Conservation (phyloP, 1,140 invertebrate species). For the Drosophila eugracilis region DNA sequence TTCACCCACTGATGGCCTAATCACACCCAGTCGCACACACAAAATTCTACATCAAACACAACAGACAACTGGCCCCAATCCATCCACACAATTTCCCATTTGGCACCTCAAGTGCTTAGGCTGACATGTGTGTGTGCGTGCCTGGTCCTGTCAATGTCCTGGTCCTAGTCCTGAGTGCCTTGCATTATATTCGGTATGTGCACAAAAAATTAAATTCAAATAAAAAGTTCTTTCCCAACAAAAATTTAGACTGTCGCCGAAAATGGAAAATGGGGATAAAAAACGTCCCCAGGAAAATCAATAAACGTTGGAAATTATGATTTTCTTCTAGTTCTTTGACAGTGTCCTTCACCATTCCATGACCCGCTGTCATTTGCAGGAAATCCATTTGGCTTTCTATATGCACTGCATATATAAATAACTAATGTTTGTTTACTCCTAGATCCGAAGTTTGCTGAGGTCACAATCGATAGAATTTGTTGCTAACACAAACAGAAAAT, state of each 20-base stretch:
- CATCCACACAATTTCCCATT: constrained; percentile 32
- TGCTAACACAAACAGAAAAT: constrained; percentile 13
- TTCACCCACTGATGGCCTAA: constrained; percentile 51
- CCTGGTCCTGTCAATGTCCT: constrained; percentile 30
- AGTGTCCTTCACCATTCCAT: constrained; percentile 36
- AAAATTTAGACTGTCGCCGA: constrained; percentile 28
- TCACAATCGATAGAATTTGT: constrained; percentile 41
- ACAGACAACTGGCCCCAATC: constrained; percentile 37
- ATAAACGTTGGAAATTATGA: constrained; percentile 42
- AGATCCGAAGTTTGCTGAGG: constrained; percentile 26
- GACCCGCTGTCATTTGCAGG: constrained; percentile 42
- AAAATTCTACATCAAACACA: constrained; percentile 71
- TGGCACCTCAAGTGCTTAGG: constrained; percentile 77
- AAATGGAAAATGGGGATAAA: constrained; percentile 1
- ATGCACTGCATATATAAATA: constrained; percentile 30
- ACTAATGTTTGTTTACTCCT: constrained; percentile 38
- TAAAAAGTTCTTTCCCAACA: constrained; percentile 29
- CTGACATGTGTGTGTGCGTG: constrained; percentile 46
- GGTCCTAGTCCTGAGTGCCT: constrained; percentile 18
- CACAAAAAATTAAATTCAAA: constrained; percentile 52
- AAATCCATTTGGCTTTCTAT: constrained; percentile 46
- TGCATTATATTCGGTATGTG: constrained; percentile 38
- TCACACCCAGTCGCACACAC: constrained; percentile 61
- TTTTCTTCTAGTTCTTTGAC: constrained; percentile 36
- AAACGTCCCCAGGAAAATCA: constrained; percentile 33